phyloP scores from a whole-genome alignment of 2,888 invertebrate species.

The Drosophila cyrtoloma region DNA sequence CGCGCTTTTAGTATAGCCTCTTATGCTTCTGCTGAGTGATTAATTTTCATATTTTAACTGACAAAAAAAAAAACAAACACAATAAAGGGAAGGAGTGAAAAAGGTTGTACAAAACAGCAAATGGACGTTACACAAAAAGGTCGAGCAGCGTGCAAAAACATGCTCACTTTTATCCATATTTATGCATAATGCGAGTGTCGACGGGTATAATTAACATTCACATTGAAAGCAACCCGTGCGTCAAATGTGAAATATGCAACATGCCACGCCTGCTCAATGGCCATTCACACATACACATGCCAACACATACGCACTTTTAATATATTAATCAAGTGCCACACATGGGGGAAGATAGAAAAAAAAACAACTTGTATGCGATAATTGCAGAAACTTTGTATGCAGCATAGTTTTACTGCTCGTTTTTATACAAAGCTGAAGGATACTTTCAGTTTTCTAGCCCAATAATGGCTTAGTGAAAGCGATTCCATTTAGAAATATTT shows the following conservation, averaged over 20 bases:
- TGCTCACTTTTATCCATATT: slow-evolving; percentile 65
- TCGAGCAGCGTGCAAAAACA: slow-evolving; percentile 45
- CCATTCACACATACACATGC: slow-evolving; percentile 51
- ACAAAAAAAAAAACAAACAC: slow-evolving; percentile 2
- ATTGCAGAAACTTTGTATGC: slow-evolving; percentile 13
- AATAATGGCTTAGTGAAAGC: not conserved
- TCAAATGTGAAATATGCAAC: slow-evolving; percentile 67
- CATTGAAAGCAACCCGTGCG: slow-evolving; percentile 67
- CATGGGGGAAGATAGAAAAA: slow-evolving; percentile 9
- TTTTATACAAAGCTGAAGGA: slow-evolving; percentile 1
- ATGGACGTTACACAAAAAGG: slow-evolving; percentile 59
- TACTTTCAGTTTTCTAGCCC: not conserved
- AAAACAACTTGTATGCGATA: slow-evolving; percentile 9
- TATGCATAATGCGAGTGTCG: slow-evolving; percentile 73
- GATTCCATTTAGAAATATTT: slow-evolving; percentile 2
- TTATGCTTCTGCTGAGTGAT: slow-evolving; percentile 58
- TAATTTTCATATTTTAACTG: slow-evolving; percentile 76
- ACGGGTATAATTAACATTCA: slow-evolving; percentile 75
- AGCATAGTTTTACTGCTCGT: slow-evolving; percentile 13
- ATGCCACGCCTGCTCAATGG: slow-evolving; percentile 52
- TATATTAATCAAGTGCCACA: slow-evolving; percentile 52
- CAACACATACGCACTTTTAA: slow-evolving; percentile 28
- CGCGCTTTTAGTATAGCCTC: slow-evolving; percentile 5
- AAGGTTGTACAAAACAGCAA: slow-evolving; percentile 21
- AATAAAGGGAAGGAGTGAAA: slow-evolving; percentile 2